Conservation (phyloP, 2,888 invertebrate genomes). For the Epinotia demarniana region DNA sequence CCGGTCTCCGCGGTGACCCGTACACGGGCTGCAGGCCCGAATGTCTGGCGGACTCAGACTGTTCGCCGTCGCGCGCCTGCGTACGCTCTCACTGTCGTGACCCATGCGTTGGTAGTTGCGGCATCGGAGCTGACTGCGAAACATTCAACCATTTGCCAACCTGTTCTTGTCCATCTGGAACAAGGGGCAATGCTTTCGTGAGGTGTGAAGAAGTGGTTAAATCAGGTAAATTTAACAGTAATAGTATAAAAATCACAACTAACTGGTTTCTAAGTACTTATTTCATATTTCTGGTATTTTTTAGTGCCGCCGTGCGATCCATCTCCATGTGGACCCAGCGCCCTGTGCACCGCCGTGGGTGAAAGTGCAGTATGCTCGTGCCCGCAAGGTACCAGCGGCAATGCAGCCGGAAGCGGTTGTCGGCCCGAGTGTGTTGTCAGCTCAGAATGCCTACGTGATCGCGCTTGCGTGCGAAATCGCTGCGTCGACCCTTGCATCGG, state of each 20-base stretch:
- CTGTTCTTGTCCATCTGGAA: slow-evolving; percentile 90
- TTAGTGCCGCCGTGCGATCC: slow-evolving; percentile 87
- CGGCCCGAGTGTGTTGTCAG: slow-evolving; percentile 93
- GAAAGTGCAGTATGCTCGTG: slow-evolving; percentile 90
- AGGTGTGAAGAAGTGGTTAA: slow-evolving; percentile 80
- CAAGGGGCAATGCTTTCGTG: slow-evolving; percentile 87
- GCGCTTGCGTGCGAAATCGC: slow-evolving; percentile 90
- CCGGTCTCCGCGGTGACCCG: slow-evolving; percentile 90
- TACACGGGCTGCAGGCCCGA: slow-evolving; percentile 92
- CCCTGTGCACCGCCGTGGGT: slow-evolving; percentile 85
- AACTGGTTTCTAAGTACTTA: neutral
- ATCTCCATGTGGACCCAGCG: slow-evolving; percentile 92
- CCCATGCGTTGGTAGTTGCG: slow-evolving; percentile 93
- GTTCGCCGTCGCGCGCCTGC: slow-evolving; percentile 92
- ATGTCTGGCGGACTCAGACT: slow-evolving; percentile 95
- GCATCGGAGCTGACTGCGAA: slow-evolving; percentile 91
- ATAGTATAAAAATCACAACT: neutral
- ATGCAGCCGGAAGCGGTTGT: slow-evolving; percentile 90
- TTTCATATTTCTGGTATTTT: slow-evolving; percentile 50
- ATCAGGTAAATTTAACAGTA: slow-evolving; percentile 61
- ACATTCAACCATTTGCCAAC: slow-evolving; percentile 89
- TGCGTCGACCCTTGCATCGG: slow-evolving; percentile 93
- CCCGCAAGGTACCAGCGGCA: slow-evolving; percentile 89
- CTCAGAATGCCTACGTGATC: slow-evolving; percentile 91
- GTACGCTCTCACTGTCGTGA: slow-evolving; percentile 93